Evolutionary conservation across 2,888 invertebrate species (phyloP).

Genomic region (Ophraella communa): DNA sequence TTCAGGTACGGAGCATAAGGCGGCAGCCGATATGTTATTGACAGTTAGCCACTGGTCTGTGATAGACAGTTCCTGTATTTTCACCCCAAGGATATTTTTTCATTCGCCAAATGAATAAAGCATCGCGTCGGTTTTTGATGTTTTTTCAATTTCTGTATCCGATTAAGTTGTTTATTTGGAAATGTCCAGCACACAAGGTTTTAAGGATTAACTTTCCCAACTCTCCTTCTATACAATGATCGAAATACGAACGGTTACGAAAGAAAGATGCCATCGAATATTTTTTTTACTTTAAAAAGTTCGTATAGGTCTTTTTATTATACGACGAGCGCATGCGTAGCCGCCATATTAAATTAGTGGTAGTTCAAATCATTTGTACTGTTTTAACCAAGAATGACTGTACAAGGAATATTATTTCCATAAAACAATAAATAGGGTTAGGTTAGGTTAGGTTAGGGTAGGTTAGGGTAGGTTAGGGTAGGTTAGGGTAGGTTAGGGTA

Average conservation of each 20-base stretch:
- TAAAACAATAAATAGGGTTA: too few species aligned
- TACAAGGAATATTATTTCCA: too few species aligned
- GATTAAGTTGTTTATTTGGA: slow-evolving; percentile 56
- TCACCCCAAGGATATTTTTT: slow-evolving; percentile 46
- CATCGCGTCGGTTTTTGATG: slow-evolving; percentile 50
- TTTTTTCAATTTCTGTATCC: slow-evolving; percentile 56
- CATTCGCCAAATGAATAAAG: slow-evolving; percentile 51
- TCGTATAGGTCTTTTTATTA: too few species aligned
- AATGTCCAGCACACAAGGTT: slow-evolving; percentile 49
- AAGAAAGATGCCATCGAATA: too few species aligned
- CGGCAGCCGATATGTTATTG: slow-evolving; percentile 43
- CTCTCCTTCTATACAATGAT: slow-evolving; percentile 2
- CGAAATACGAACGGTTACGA: slow-evolving; percentile 4
- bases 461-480: too few species aligned
- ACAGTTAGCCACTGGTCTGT: slow-evolving; percentile 54
- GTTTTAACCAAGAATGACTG: too few species aligned
- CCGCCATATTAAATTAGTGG: too few species aligned
- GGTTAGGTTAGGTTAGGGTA: too few species aligned
- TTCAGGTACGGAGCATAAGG: slow-evolving; percentile 26
- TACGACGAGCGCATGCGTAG: too few species aligned
- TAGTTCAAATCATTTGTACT: too few species aligned
- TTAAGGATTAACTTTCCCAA: slow-evolving; percentile 32
- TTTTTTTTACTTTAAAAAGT: too few species aligned
- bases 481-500: too few species aligned
- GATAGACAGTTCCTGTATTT: slow-evolving; percentile 49